Base-by-base conservation (phyloP, 2,113 vertebrate genomes). In the Alexandromys fortis region DNA sequence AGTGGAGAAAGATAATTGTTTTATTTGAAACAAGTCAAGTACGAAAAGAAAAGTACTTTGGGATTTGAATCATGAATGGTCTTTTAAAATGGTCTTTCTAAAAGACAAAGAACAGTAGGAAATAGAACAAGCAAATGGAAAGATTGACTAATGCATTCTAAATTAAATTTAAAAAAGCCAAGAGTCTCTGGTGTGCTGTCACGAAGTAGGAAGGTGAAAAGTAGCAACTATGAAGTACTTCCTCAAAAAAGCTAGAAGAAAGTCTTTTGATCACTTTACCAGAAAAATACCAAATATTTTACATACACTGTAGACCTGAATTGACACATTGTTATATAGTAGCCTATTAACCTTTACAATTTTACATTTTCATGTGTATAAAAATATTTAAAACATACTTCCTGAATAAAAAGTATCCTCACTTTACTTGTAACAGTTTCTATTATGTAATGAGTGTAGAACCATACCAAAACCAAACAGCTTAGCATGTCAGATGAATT, bases 191-290 rank as follows among this genome's bases (percentile, higher is more conserved):
- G 17, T 75, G 16, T 45, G 14, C n/a, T 75, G 21, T 5, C 26
- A 28, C 9, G 13, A 11, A 19, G 1, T 19, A 42, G 8, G 24
- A 0, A 30, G 35, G 38, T 1, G 10, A 6, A 26, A 5, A 0
- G 5, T 73, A 17, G 19, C 14, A 38, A 58, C 14, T 5, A n/a
- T 11, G 24, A 28, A 52, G 19, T 75, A 58, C 9, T 19, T 42
- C 4, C n/a, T 55, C n/a, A 26, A 55, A 55, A 58, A 3, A 30
- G 2, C 5, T 38, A 73, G 22, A 12, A 42, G 26, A 42, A 73
- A 58, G 4, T 28, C 35, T 72, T n/a, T 87, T 7, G n/a, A 28
- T n/a, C 1, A 33, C 9, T 22, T 68, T 3, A 26, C 30, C 30
- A 47, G 4, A 47, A 85, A 38, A 26, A 45, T 22, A 33, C 45